Conservation (phyloP, 2,888 invertebrate species). For the Heteropelma amictum region DNA sequence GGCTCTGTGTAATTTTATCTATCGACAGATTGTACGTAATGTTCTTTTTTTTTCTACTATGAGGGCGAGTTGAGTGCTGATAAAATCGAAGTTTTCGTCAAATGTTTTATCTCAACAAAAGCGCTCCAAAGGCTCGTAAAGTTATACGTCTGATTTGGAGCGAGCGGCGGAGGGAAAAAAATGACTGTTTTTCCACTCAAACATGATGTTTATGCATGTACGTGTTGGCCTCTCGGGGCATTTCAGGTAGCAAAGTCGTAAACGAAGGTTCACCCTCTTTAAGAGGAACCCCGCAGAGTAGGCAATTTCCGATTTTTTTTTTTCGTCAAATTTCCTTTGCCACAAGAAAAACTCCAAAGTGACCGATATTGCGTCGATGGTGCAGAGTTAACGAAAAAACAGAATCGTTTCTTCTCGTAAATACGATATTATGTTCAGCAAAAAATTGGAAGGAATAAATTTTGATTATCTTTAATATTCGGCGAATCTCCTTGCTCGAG, state of each 20-base stretch:
- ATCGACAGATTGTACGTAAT: slow-evolving; percentile 15
- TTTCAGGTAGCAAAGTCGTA: slow-evolving; percentile 27
- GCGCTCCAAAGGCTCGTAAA: no score
- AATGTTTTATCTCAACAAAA: slow-evolving; percentile 30
- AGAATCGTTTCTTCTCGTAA: no score
- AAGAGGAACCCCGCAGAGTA: neutral
- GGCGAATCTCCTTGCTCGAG: no score
- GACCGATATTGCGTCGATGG: no score
- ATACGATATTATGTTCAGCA: no score
- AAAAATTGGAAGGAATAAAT: no score
- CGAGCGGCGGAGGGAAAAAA: no score
- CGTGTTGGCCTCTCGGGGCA: slow-evolving; percentile 4
- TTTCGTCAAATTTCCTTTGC: neutral
- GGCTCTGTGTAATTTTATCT: slow-evolving; percentile 11
- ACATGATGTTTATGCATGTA: neutral
- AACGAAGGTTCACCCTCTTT: slow-evolving; percentile 4
- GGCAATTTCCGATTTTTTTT: neutral
- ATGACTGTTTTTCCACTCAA: no score
- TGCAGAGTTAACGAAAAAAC: no score
- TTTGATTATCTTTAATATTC: no score
- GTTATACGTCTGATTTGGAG: no score
- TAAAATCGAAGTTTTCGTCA: slow-evolving; percentile 16
- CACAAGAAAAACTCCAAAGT: slow-evolving; percentile 3
- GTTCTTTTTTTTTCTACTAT: slow-evolving; percentile 31
- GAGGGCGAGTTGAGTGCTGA: neutral